Percentiles rank a stretch among this genome's conserved stretches.
These are phyloP conservation scores for Sigmodon hispidus DNA, from an alignment of 2,113 vertebrate species.

Conservation along the genomic window DNA sequence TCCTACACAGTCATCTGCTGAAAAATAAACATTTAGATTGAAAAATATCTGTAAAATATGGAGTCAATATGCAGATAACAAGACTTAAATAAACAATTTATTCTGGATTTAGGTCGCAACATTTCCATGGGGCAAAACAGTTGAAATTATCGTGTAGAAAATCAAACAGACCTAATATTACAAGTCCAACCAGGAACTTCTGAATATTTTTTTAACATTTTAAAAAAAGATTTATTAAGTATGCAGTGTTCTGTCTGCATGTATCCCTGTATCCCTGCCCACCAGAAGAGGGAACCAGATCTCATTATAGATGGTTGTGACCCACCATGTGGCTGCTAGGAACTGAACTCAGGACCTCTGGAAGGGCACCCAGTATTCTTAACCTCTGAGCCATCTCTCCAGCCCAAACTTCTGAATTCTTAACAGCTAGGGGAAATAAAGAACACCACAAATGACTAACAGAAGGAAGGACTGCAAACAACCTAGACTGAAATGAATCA, in stretches of 20 bases:
- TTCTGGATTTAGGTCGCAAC: constrained; percentile 11
- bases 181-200: constrained; percentile 42
- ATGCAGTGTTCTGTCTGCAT: too few species aligned
- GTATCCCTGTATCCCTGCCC: too few species aligned
- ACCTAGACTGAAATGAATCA: constrained; percentile 17
- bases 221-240: too few species aligned
- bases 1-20: not conserved
- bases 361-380: too few species aligned
- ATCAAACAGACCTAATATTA: not conserved
- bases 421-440: not conserved
- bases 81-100: constrained; percentile 14
- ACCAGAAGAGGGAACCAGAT: too few species aligned
- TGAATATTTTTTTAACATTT: too few species aligned
- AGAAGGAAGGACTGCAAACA: constrained; percentile 6
- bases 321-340: too few species aligned
- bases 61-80: not conserved
- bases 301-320: too few species aligned
- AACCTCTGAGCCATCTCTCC: too few species aligned
- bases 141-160: not conserved
- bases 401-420: constrained; percentile 25
- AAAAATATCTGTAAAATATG: not conserved
- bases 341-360: too few species aligned
- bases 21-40: not conserved
- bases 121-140: constrained; percentile 22
- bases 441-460: constrained; percentile 35